Percentiles rank a stretch among this genome's conserved stretches.
phyloP scores from a whole-genome alignment of 2,797 vertebrate species.

The Enteromius argenteus region DNA sequence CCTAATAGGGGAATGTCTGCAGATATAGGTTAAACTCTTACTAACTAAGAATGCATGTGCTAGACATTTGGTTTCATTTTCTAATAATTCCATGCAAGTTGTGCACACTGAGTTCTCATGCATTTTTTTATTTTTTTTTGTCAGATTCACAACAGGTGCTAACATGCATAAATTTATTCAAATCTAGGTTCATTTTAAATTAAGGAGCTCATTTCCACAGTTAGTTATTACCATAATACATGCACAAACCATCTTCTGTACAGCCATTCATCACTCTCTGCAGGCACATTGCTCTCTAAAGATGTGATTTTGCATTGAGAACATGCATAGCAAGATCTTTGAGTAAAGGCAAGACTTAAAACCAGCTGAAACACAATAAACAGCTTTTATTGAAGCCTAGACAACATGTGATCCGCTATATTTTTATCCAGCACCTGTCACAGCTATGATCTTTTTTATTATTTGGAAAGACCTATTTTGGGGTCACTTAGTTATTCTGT shows the following conservation, averaged over 20 bases:
- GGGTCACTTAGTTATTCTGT: not conserved
- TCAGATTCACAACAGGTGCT: not conserved
- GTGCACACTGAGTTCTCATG: not conserved
- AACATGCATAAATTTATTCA: not conserved
- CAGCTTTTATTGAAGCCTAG: not conserved
- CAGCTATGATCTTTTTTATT: not conserved
- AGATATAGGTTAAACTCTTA: constrained; percentile 24
- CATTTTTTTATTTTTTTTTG: not conserved
- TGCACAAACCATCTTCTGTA: not conserved
- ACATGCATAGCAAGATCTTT: not conserved
- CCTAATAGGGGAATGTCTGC: constrained; percentile 3
- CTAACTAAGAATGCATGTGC: constrained; percentile 21
- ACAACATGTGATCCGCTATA: not conserved
- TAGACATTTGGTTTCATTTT: not conserved
- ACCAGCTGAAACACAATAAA: not conserved
- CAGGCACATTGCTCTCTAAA: not conserved
- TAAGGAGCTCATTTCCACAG: not conserved
- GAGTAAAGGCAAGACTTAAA: not conserved
- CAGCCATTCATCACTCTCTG: constrained; percentile 1
- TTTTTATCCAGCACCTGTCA: not conserved
- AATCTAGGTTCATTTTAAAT: not conserved
- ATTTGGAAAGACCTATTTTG: not conserved
- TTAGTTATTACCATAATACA: constrained; percentile 4
- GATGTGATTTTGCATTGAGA: not conserved
- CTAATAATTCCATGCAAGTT: not conserved